These are phyloP conservation scores for Cydia amplana DNA, from an alignment of 1,140 invertebrate genomes.

Conservation along the genomic window DNA sequence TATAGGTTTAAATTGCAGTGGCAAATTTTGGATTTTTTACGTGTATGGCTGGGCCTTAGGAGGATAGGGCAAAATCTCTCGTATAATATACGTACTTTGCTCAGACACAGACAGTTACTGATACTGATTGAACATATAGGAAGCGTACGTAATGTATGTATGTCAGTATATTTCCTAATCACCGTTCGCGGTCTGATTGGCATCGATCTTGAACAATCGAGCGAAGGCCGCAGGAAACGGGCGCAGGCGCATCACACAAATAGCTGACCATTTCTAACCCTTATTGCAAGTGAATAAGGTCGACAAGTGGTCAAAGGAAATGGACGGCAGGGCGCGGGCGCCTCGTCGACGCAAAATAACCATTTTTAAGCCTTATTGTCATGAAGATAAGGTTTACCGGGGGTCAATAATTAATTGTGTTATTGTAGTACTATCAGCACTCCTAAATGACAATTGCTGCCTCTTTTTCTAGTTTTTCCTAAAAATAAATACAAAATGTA, in stretches of 20 bases:
- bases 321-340: neutral
- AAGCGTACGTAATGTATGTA: neutral
- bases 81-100: neutral
- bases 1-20: too few species aligned
- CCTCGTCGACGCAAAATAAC: too few species aligned
- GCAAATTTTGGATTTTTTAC: too few species aligned
- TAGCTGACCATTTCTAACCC: neutral
- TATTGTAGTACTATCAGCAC: too few species aligned
- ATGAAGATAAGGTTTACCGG: neutral
- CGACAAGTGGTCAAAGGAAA: neutral
- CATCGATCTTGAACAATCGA: constrained; percentile 9
- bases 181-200: constrained; percentile 15
- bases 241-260: neutral
- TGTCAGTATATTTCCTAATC: constrained; percentile 9
- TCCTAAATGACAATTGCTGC: too few species aligned
- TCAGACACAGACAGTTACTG: too few species aligned
- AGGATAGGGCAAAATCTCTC: neutral
- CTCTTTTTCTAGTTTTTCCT: too few species aligned
- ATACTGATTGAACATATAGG: too few species aligned
- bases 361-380: too few species aligned
- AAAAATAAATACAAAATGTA: too few species aligned
- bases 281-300: neutral
- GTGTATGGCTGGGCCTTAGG: too few species aligned
- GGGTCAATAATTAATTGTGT: neutral
- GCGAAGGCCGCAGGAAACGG: constrained; percentile 16